Conservation (phyloP, 2,797 vertebrate genomes). For the Alosa sapidissima region DNA sequence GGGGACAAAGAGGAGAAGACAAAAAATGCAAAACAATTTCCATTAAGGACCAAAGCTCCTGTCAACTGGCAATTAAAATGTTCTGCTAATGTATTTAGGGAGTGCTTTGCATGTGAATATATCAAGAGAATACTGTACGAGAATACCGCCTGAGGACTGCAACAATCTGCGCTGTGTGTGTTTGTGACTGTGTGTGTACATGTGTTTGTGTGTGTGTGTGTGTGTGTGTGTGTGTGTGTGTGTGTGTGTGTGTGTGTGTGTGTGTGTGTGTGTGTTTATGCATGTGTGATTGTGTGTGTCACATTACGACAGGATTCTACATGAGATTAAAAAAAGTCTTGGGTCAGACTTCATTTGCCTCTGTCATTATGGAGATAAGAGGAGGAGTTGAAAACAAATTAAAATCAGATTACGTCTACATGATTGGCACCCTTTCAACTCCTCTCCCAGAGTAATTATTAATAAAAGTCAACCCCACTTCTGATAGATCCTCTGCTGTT, state of each 20-base stretch:
- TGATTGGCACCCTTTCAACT: slow-evolving; percentile 36
- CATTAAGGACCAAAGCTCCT: slow-evolving; percentile 48
- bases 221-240: background rate
- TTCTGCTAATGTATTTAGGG: slow-evolving; percentile 43
- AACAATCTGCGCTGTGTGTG: slow-evolving; percentile 26
- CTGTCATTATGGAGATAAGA: slow-evolving; percentile 33
- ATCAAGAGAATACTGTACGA: slow-evolving; percentile 40
- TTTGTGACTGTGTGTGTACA: background rate
- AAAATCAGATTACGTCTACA: slow-evolving; percentile 34
- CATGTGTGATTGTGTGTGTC: slow-evolving; percentile 39
- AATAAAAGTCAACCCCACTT: slow-evolving; percentile 34
- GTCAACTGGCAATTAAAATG: slow-evolving; percentile 51
- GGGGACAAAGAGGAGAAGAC: slow-evolving; percentile 44
- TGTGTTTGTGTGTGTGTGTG: background rate
- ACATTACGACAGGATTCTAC: slow-evolving; percentile 35
- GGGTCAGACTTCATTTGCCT: slow-evolving; percentile 35
- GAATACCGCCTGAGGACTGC: slow-evolving; percentile 42
- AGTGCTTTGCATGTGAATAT: slow-evolving; percentile 46
- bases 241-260: background rate
- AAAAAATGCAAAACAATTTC: slow-evolving; percentile 34
- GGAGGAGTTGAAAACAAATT: slow-evolving; percentile 37
- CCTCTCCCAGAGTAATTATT: slow-evolving; percentile 30
- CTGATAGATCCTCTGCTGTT: background rate
- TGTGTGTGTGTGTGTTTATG: slow-evolving; percentile 30
- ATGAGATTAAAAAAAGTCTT: slow-evolving; percentile 25